Evolutionary conservation across 2,888 invertebrate genomes (phyloP).

Genomic region (Dysmachus trigonus): DNA sequence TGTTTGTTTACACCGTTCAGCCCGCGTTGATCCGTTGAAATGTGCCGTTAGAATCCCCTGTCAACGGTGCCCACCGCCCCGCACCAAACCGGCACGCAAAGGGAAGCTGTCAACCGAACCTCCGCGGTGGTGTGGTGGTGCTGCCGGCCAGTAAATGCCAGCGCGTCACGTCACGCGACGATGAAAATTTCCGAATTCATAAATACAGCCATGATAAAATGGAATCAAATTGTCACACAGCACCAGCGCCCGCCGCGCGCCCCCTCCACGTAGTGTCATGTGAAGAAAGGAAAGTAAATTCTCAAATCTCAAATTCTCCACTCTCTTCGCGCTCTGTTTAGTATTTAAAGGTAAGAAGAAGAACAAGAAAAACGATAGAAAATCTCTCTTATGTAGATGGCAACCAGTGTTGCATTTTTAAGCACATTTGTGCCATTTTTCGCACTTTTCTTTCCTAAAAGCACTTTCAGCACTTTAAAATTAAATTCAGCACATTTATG

Average conservation of each 20-base stretch:
- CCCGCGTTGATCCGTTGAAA: background rate
- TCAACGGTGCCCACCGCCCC: background rate
- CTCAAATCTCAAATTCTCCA: background rate
- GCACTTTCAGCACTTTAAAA: no score
- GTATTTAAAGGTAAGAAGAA: no score
- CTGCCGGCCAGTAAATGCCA: background rate
- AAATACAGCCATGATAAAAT: background rate
- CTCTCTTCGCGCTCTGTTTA: background rate
- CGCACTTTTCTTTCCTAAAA: no score
- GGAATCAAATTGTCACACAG: background rate
- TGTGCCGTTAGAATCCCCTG: background rate
- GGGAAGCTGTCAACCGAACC: background rate
- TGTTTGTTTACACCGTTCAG: background rate
- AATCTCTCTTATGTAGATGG: background rate
- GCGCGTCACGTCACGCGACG: background rate
- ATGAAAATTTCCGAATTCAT: background rate
- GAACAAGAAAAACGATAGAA: background rate
- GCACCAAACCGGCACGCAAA: background rate
- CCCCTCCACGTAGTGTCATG: background rate
- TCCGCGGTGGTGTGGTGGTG: background rate
- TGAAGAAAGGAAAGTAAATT: background rate
- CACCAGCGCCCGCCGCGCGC: background rate
- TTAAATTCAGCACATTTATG: no score
- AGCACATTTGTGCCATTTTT: no score
- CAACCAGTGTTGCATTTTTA: no score